Conservation (phyloP, 2,888 invertebrate species). For the Drosophila cognata region DNA sequence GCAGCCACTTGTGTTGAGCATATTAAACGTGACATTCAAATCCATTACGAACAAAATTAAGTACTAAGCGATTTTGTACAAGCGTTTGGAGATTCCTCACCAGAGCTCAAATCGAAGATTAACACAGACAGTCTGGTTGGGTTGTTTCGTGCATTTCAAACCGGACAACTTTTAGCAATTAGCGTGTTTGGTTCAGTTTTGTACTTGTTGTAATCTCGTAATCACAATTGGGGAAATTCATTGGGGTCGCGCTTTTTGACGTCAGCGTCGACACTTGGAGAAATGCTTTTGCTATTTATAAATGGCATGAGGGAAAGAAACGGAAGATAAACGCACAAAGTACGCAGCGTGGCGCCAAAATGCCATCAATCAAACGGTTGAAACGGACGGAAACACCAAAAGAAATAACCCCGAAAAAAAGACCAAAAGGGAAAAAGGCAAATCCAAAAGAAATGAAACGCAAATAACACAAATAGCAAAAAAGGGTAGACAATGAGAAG, state of each 20-base stretch:
- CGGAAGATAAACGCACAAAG: conserved; percentile 39
- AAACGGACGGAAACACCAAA: conserved; percentile 15
- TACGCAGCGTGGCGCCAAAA: conserved; percentile 51
- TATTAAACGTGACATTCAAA: conserved; percentile 1
- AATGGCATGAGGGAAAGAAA: conserved; percentile 11
- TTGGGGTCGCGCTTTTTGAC: conserved; percentile 37
- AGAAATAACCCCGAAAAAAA: conserved; percentile 25
- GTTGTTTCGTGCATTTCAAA: conserved; percentile 1
- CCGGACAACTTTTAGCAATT: conserved; percentile 27
- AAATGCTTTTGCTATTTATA: conserved; percentile 50
- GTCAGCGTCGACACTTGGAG: conserved; percentile 26
- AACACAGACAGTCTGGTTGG: not conserved
- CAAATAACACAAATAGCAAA: conserved; percentile 25
- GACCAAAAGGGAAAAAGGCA: not conserved
- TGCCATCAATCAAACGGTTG: conserved; percentile 59
- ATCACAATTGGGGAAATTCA: conserved; percentile 26
- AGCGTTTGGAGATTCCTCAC: not conserved
- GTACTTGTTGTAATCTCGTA: conserved; percentile 17
- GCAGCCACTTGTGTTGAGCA: not conserved
- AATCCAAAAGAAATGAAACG: conserved; percentile 36
- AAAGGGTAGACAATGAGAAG: conserved; percentile 36
- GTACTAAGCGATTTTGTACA: not conserved
- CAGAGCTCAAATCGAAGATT: conserved; percentile 3
- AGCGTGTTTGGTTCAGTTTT: conserved; percentile 7
- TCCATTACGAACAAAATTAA: not conserved